A percentile compares a stretch with the other conserved stretches of the same genome.
Evolutionary conservation across 2,797 vertebrate genomes (phyloP).

Genomic region (Sus cebifrons): DNA sequence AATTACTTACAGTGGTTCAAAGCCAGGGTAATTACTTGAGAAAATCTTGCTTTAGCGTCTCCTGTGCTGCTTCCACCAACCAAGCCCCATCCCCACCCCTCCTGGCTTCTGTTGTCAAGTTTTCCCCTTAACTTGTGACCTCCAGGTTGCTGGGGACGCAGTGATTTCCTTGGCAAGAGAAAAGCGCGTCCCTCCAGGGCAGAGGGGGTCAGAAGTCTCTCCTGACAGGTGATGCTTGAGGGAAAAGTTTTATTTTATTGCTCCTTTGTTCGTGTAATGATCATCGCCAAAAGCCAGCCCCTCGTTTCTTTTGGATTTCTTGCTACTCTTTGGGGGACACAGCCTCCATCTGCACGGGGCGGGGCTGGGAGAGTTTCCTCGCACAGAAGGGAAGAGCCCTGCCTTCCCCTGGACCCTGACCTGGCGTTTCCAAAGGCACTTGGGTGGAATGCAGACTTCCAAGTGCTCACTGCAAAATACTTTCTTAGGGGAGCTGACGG

Average conservation of each 20-base stretch:
- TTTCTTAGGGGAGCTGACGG: not conserved
- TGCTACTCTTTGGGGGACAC: not conserved
- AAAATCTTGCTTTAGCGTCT: slow-evolving; percentile 79
- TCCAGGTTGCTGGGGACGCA: not conserved
- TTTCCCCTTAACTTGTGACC: not conserved
- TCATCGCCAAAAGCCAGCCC: not conserved
- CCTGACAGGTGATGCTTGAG: not conserved
- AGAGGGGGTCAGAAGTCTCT: not conserved
- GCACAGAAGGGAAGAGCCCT: not conserved
- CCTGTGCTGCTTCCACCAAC: slow-evolving; percentile 62
- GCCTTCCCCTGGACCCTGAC: not conserved
- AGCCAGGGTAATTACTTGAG: slow-evolving; percentile 81
- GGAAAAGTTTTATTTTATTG: not conserved
- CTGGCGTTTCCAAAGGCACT: not conserved
- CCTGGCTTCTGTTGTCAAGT: not conserved
- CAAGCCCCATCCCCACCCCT: not conserved
- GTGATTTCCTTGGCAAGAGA: not conserved
- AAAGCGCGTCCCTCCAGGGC: not conserved
- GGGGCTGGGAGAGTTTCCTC: not conserved
- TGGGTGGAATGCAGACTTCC: not conserved
- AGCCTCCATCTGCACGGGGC: not conserved
- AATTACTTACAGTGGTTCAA: slow-evolving; percentile 81
- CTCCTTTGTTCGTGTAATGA: not conserved
- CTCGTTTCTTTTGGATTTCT: not conserved
- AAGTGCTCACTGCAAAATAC: not conserved